A percentile compares a stretch with the other conserved stretches of the same genome.
These are phyloP conservation scores for Phaonia tiefii DNA, from an alignment of 2,888 invertebrate species.

Conservation along the genomic window DNA sequence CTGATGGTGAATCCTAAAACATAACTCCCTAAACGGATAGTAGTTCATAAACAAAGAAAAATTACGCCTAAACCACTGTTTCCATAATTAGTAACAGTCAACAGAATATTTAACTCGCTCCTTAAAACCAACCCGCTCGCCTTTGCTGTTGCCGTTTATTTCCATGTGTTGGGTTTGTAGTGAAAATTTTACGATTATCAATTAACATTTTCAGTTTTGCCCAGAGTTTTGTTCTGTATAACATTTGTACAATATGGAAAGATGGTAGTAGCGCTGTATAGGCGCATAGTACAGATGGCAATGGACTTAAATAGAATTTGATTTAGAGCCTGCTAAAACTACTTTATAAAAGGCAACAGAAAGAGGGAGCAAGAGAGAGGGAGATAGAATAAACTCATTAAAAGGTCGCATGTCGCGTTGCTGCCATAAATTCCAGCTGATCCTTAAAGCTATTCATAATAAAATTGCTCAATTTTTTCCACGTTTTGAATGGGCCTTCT, in stretches of 20 bases:
- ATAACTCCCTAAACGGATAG: too few relatives aligned
- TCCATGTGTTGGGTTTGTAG: conserved; percentile 8
- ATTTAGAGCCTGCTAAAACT: conserved; percentile 32
- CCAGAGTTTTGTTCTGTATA: conserved; percentile 20
- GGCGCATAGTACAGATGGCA: conserved; percentile 33
- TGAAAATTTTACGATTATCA: conserved; percentile 53
- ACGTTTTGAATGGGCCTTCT: neutral
- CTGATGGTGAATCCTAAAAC: too few relatives aligned
- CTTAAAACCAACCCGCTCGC: neutral
- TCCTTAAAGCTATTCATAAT: conserved; percentile 56
- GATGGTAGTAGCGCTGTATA: neutral
- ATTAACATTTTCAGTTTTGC: conserved; percentile 54
- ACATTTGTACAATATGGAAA: neutral
- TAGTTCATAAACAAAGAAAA: too few relatives aligned
- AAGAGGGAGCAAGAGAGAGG: conserved; percentile 6
- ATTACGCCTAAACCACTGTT: neutral
- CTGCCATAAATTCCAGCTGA: conserved; percentile 57
- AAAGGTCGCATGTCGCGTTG: conserved; percentile 45
- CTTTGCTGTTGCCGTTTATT: neutral
- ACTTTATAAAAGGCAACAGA: conserved; percentile 11
- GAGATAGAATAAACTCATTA: conserved; percentile 6
- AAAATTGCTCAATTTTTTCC: conserved; percentile 49
- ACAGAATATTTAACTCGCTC: conserved; percentile 37
- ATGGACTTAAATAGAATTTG: conserved; percentile 35
- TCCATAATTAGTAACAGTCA: neutral